Evolutionary conservation across 2,113 vertebrate genomes (phyloP).

Genomic region (Chaetops frenatus): DNA sequence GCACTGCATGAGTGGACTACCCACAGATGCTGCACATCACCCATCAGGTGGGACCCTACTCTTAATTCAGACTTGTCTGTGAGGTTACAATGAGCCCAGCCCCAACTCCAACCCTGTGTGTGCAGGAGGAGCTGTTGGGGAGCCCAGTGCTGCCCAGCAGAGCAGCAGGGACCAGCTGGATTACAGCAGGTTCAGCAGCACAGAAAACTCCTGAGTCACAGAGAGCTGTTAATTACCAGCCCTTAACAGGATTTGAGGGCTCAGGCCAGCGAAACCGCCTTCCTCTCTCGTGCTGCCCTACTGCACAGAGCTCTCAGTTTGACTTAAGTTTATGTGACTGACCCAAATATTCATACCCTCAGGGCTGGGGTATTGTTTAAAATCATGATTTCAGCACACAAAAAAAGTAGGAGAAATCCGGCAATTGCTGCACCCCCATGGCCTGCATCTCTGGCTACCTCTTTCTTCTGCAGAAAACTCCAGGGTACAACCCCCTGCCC

Average conservation of each 20-base stretch:
- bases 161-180: not conserved
- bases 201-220: conserved; percentile 34
- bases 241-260: conserved; percentile 19
- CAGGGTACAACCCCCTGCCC: not conserved
- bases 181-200: not conserved
- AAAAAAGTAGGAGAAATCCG: not conserved
- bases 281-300: not conserved
- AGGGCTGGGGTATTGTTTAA: not conserved
- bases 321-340: not conserved
- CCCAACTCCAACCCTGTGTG: rapidly evolving
- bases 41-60: not conserved
- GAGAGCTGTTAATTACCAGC: conserved; percentile 49
- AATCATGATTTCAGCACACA: not conserved
- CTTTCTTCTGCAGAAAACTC: not conserved
- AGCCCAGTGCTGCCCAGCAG: not conserved
- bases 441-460: not conserved
- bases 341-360: conserved; percentile 4
- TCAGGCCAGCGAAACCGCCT: not conserved
- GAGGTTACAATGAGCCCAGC: not conserved
- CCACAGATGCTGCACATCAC: rapidly evolving
- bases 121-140: not conserved
- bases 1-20: not conserved
- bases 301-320: not conserved
- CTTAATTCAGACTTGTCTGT: not conserved
- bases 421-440: not conserved